These are phyloP conservation scores for human (Homo sapiens) DNA, from an alignment of 2,113 vertebrate genomes.

Conservation along the genomic window DNA sequence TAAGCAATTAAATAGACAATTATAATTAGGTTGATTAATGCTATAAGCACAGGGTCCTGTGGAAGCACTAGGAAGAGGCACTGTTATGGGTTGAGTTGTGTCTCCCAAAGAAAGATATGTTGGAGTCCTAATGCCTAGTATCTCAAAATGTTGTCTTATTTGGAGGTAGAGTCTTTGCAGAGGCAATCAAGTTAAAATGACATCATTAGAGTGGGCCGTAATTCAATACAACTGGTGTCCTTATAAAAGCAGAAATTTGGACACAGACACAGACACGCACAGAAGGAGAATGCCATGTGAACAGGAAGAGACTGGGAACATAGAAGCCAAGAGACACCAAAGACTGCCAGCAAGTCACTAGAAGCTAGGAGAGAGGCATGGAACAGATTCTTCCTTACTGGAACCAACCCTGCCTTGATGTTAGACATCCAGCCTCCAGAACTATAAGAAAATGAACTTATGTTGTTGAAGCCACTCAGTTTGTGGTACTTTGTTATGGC, in stretches of 20 bases:
- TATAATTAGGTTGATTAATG: slow-evolving; percentile 46
- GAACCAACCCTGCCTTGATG: not conserved
- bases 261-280: not conserved
- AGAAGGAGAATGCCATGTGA: not conserved
- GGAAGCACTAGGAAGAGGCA: not conserved
- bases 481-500: not conserved
- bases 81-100: not conserved
- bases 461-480: not conserved
- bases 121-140: not conserved
- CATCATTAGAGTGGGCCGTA: not conserved
- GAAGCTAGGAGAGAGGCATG: not conserved
- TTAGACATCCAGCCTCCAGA: not conserved
- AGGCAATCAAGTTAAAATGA: slow-evolving; percentile 33
- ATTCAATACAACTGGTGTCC: not conserved
- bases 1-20: not conserved
- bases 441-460: not conserved
- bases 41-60: not conserved
- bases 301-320: not conserved
- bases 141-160: not conserved
- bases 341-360: not conserved
- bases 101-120: not conserved
- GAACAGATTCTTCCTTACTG: not conserved
- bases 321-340: not conserved
- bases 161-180: not conserved
- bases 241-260: not conserved